Conservation (phyloP, 2,888 invertebrate species). For the Cephus sareptanus region DNA sequence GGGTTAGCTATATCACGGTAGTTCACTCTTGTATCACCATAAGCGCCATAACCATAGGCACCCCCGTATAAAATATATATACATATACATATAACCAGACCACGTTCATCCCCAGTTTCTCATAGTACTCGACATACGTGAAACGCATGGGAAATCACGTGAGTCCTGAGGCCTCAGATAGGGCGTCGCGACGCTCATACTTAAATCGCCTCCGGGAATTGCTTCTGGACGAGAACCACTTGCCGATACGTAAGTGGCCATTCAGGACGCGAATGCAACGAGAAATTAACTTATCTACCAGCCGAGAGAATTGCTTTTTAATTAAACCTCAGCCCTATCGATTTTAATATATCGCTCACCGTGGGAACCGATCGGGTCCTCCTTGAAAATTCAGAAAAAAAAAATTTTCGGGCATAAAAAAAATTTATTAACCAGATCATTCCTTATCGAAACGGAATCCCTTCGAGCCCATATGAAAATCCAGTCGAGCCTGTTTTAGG, state of each 20-base stretch:
- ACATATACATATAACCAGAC: constrained; percentile 1
- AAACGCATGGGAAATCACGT: constrained; percentile 52
- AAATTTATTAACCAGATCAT: background rate
- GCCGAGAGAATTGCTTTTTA: constrained; percentile 56
- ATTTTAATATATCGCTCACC: constrained; percentile 16
- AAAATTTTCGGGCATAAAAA: background rate
- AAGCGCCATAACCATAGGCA: background rate
- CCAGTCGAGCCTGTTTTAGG: background rate
- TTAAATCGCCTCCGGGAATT: constrained; percentile 48
- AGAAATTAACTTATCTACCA: constrained; percentile 51
- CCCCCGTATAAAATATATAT: background rate
- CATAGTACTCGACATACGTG: constrained; percentile 28
- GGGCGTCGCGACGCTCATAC: background rate
- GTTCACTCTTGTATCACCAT: background rate
- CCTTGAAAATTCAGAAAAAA: background rate
- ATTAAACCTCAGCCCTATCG: constrained; percentile 29
- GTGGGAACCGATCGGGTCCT: constrained; percentile 25
- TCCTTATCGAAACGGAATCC: background rate
- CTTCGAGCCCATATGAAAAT: background rate
- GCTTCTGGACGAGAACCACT: constrained; percentile 16
- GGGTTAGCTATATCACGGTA: background rate
- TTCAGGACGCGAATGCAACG: background rate
- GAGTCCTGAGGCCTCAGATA: constrained; percentile 4
- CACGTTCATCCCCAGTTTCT: background rate
- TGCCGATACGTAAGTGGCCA: background rate